Percentiles rank a stretch among this genome's conserved stretches.
These are phyloP conservation scores for Elymnias hypermnestra DNA, from an alignment of 1,140 invertebrate species.

Conservation along the genomic window DNA sequence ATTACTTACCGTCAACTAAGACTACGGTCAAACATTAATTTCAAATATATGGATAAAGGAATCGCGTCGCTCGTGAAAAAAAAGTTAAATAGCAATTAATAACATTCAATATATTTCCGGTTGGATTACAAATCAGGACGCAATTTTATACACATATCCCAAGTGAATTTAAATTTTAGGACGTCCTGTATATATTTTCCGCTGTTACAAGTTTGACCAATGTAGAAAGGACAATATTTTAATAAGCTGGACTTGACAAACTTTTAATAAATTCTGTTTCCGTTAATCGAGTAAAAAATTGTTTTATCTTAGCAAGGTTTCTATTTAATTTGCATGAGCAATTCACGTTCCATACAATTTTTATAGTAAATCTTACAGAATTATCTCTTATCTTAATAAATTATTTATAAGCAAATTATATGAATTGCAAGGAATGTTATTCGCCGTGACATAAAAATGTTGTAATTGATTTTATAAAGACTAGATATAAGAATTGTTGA, in stretches of 20 bases:
- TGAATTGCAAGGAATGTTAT: constrained; percentile 11
- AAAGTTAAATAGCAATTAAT: too few relatives aligned
- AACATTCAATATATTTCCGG: too few relatives aligned
- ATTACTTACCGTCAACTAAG: too few relatives aligned
- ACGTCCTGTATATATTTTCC: constrained; percentile 2
- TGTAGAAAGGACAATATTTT: background rate
- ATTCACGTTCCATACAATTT: background rate
- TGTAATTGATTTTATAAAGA: too few relatives aligned
- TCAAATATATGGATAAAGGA: too few relatives aligned
- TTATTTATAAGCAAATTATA: constrained; percentile 8
- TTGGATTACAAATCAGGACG: too few relatives aligned
- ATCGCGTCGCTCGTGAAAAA: too few relatives aligned
- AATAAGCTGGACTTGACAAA: background rate
- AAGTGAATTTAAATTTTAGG: background rate
- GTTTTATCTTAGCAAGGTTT: constrained; percentile 1
- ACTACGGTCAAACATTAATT: too few relatives aligned
- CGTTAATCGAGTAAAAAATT: background rate
- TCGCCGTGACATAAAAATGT: constrained; percentile 9
- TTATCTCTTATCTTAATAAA: background rate
- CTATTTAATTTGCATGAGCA: background rate
- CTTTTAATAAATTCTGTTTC: background rate
- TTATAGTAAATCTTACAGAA: background rate
- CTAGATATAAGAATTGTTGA: too few relatives aligned
- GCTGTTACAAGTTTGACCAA: background rate
- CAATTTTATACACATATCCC: too few relatives aligned